Evolutionary conservation across 2,797 vertebrate species (phyloP).

Genomic region (Aphelocoma californica): DNA sequence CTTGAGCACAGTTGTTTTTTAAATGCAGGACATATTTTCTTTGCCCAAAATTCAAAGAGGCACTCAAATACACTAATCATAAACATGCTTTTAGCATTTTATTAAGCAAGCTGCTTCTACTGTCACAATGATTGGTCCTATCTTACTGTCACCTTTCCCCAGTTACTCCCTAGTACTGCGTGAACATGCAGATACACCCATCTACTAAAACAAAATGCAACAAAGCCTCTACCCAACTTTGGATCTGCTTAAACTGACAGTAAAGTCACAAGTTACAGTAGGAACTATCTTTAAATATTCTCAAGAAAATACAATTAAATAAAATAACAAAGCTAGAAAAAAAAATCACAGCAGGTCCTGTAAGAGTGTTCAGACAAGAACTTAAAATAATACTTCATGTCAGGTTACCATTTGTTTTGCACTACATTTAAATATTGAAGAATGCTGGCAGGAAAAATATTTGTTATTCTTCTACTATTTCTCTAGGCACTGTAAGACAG

Average conservation of each 20-base stretch:
- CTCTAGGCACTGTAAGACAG: conserved; percentile 8
- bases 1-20: not conserved
- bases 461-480: not conserved
- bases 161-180: not conserved
- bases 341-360: not conserved
- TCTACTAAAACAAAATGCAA: not conserved
- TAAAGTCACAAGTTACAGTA: not conserved
- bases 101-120: not conserved
- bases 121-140: not conserved
- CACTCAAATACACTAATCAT: not conserved
- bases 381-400: not conserved
- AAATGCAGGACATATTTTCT: not conserved
- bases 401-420: not conserved
- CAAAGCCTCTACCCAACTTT: not conserved
- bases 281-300: not conserved
- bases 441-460: not conserved
- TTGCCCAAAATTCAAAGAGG: not conserved
- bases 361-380: not conserved
- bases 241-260: not conserved
- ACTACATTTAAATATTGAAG: not conserved
- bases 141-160: not conserved
- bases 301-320: not conserved
- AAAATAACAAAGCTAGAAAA: not conserved
- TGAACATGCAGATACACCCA: not conserved
- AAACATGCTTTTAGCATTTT: not conserved